phyloP scores from a whole-genome alignment of 2,113 vertebrate genomes.

The Columba livia region DNA sequence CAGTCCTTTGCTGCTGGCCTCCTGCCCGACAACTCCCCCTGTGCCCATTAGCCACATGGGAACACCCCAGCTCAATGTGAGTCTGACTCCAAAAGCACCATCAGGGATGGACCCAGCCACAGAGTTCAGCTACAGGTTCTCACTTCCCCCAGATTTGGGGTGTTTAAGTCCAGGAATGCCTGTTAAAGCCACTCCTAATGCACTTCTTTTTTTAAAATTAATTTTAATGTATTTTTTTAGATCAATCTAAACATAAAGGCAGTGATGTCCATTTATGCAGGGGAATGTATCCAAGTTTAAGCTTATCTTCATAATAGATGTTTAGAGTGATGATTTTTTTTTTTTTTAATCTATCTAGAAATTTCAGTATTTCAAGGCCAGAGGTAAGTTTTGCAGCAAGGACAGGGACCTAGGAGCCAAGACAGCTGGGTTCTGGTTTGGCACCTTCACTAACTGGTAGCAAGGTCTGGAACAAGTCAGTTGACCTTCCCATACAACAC shows the following conservation, averaged over 20 bases:
- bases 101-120: not conserved
- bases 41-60: rapidly evolving
- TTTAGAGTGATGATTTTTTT: not conserved
- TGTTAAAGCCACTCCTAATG: not conserved
- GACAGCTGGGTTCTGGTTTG: not conserved
- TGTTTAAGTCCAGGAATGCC: not conserved
- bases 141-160: not conserved
- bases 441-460: not conserved
- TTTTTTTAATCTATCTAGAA: not conserved
- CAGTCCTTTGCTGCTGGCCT: not conserved
- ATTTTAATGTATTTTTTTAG: not conserved
- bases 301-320: not conserved
- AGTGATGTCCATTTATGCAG: not conserved
- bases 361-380: not conserved
- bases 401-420: not conserved
- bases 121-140: not conserved
- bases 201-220: not conserved
- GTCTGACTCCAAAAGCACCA: not conserved
- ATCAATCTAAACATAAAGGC: not conserved
- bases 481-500: constrained; percentile 21
- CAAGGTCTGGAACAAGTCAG: constrained; percentile 19
- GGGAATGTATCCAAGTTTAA: not conserved
- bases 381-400: not conserved
- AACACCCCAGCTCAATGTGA: not conserved
- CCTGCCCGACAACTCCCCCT: not conserved